These are phyloP conservation scores for Piscicola geometra DNA, from an alignment of 2,888 invertebrate species.

Conservation along the genomic window DNA sequence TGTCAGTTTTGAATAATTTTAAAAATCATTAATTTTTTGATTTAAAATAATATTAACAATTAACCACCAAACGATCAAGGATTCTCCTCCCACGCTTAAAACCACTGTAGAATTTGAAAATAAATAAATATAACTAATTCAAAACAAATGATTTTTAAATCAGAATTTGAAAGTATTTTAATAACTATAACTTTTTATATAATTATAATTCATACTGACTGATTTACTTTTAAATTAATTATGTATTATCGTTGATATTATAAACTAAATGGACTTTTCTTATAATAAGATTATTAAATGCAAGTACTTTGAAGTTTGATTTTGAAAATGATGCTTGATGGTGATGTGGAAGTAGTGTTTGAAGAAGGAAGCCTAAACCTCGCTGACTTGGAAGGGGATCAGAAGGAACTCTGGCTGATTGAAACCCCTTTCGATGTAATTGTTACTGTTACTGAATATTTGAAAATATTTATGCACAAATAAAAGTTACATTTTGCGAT, in stretches of 20 bases:
- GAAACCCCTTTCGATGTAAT: neutral
- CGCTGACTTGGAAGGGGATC: neutral
- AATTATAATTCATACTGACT: neutral
- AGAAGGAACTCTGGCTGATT: constrained; percentile 2
- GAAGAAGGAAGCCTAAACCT: neutral
- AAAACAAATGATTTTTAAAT: no score
- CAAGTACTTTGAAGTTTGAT: neutral
- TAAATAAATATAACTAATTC: no score
- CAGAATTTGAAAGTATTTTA: no score
- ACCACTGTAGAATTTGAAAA: no score
- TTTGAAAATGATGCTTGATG: neutral
- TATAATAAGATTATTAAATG: neutral
- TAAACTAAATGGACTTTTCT: neutral
- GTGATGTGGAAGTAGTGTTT: neutral
- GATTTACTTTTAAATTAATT: neutral
- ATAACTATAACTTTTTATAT: neutral
- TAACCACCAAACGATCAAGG: no score
- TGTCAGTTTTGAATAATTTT: no score
- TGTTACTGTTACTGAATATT: neutral
- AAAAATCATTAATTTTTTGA: no score
- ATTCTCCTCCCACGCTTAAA: no score
- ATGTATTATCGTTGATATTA: neutral
- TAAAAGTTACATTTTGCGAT: no score
- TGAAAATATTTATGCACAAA: no score
- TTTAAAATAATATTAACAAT: no score